Evolutionary conservation across 2,888 invertebrate genomes (phyloP).

Genomic region (Acanthopleura granulata): DNA sequence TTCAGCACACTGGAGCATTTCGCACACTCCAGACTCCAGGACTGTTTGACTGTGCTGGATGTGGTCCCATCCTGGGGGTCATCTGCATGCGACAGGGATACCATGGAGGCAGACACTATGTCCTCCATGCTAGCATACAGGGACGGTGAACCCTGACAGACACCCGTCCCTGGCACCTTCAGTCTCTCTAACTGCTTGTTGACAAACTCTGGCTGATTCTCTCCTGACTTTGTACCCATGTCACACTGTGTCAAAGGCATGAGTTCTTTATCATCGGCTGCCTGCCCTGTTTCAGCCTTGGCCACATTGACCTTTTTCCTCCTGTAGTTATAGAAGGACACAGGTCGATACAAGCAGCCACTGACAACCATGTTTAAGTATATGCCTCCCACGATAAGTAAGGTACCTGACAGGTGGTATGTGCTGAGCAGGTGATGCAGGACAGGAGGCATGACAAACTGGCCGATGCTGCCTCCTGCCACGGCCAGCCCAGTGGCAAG

Average conservation of each 20-base stretch:
- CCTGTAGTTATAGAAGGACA: conserved; percentile 37
- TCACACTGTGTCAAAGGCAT: neutral
- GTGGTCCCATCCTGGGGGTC: neutral
- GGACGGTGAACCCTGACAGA: neutral
- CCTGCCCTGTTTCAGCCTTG: neutral
- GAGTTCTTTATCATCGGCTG: neutral
- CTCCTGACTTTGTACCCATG: neutral
- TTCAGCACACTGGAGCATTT: neutral
- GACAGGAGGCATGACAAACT: conserved; percentile 18
- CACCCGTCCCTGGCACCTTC: neutral
- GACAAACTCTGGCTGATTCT: neutral
- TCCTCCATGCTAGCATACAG: conserved; percentile 9
- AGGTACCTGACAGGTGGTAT: neutral
- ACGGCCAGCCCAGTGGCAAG: conserved; percentile 19
- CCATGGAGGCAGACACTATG: neutral
- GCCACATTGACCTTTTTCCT: neutral
- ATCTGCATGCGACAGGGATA: conserved; percentile 1
- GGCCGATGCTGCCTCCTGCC: conserved; percentile 12
- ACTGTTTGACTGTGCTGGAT: neutral
- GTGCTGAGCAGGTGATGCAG: neutral
- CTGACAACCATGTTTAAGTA: conserved; percentile 48
- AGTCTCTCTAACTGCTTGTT: conserved; percentile 15
- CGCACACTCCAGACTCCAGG: neutral
- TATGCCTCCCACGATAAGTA: conserved; percentile 38
- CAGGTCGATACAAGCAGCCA: conserved; percentile 50